Evolutionary conservation across 2,797 vertebrate genomes (phyloP), one percentile per base, ranked within the genome.

Genomic region (Passerculus sandwichensis): DNA sequence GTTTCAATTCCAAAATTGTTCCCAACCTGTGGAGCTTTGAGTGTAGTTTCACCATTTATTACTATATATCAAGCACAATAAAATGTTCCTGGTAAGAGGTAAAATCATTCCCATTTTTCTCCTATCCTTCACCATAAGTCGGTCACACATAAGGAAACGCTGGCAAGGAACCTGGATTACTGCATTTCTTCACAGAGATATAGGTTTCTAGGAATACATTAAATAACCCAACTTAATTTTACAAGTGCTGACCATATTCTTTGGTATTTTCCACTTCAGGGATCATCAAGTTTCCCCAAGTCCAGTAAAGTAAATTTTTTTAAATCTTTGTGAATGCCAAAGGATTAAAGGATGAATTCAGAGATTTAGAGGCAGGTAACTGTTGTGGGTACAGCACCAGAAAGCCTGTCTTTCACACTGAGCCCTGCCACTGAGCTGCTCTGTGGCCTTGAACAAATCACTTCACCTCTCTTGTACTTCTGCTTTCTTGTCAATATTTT

Each of bases 391-490:
- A 78, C 0, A 0, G 77, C 34, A 75, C 34, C 69, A 93, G 91
- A 92, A 94, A 89, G 14, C 57, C 81, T 71, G 40, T 51, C 45
- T 91, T 89, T 54, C 61, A 36, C 4, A 0, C n/a, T 29, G 13
- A 92, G 89, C n/a, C 75, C 75, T 81, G 73, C n/a, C 77, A 77
- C 29, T 72, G 82, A 93, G 72, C 59, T 92, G 87, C 54, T 81
- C 79, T 66, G 59, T 64, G 73, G 79, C 79, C 85, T 89, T 78
- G 73, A 93, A 94, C 82, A 91, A 94, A 92, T 95, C 92, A 91
- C 44, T 72, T 94, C 86, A 89, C 62, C 62, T 84, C 73, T 85
- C 72, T 45, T 27, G 23, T 26, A 32, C 79, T 84, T 92, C 81
- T 85, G 69, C 44, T 77, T 87, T 85, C 85, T 65, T 78, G 59